Conservation (phyloP, 1,140 invertebrate species). For the Protaetia brevitarsis region DNA sequence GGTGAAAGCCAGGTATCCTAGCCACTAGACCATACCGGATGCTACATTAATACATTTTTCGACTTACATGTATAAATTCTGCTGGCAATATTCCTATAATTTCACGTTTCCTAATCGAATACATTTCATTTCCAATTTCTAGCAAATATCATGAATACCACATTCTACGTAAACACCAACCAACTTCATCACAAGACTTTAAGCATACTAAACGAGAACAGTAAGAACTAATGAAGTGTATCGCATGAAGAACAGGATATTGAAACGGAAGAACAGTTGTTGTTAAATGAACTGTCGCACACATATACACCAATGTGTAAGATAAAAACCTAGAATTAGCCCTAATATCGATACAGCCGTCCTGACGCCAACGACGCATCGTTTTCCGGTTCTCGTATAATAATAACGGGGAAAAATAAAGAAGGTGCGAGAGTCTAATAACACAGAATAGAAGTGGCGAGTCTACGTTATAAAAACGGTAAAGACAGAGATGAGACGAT, state of each 20-base stretch:
- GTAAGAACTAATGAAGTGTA: background rate
- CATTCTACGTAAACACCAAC: no score
- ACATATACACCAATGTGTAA: background rate
- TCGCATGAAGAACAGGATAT: background rate
- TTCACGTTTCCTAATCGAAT: background rate
- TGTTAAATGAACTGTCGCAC: slow-evolving; percentile 6
- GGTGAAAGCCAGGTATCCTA: slow-evolving; percentile 31
- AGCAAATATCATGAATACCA: background rate
- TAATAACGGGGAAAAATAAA: slow-evolving; percentile 13
- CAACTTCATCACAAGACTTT: no score
- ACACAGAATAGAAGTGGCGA: background rate
- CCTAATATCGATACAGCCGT: slow-evolving; percentile 3
- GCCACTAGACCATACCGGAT: slow-evolving; percentile 30
- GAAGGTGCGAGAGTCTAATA: background rate
- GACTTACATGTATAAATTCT: slow-evolving; percentile 1
- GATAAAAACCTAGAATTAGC: slow-evolving; percentile 22
- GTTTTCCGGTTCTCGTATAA: slow-evolving; percentile 22
- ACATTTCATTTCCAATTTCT: background rate
- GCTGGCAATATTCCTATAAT: background rate
- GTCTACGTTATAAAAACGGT: background rate
- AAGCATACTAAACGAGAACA: no score
- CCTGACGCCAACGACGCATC: slow-evolving; percentile 4
- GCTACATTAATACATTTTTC: background rate
- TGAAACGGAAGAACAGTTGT: slow-evolving; percentile 25
- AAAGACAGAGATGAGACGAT: background rate